Base-by-base conservation (phyloP, 1,140 invertebrate species). In the Hypothenemus hampei region DNA sequence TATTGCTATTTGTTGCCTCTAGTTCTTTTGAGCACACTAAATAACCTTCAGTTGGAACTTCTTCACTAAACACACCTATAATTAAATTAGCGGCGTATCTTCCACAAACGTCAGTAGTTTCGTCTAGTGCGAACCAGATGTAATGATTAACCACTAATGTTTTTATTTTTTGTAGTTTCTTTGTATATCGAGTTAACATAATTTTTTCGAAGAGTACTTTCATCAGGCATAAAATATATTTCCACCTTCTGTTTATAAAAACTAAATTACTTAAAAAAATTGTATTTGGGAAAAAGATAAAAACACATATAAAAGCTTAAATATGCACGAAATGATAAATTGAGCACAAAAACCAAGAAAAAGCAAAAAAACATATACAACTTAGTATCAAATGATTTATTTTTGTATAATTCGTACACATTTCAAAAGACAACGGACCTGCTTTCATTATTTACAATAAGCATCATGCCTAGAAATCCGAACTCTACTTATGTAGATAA, bases 221-320 rank as follows among this genome's bases (percentile, higher is more conserved):
- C 50, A 24, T 58, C 50, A 11, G 57, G 57, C 15, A 58, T 37
- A 37, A 37, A 37, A 10, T 7, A 11, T 8, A 16, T 11, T 37
- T 8, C 15, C 6, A 37, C 6, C 6, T 37, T 37, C 10, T 5
- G 15, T 37, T 7, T 10, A 15, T 37, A 8, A 15, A 16, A 8
- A 15, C 15, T 29, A 29, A 29, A 16, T 37, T 10, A 6, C 10
- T 10, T 16, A 7, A 37, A 8, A 37, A 5, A 11, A 37, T 37
- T 37, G 35, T 37, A 15, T 5, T 7, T 37, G 6, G 6, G 7
- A 10, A 8, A 6, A 10, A 37, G 6, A 15, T 6, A 37, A 10
- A 37, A 37, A 37, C 6, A 8, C 7, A 11, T 8, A 37, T 5
- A 37, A 37, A 37, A 15, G 6, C 16, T 7, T 37, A 37, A 37